These are phyloP conservation scores for Phainopepla nitens DNA, from an alignment of 2,113 vertebrate species.

Conservation along the genomic window DNA sequence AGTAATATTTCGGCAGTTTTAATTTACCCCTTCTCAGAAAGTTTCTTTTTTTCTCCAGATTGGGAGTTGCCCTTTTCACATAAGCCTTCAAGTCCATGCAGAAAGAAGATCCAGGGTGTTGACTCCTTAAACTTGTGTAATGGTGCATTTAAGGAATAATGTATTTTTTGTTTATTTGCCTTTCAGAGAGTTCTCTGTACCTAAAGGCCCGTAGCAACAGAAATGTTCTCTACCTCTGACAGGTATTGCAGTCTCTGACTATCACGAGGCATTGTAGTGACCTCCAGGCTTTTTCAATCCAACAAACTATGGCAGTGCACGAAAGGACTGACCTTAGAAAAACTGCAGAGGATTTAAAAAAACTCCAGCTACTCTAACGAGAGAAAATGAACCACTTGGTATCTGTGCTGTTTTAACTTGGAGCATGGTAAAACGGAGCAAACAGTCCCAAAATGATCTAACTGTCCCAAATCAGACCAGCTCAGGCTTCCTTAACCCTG, in stretches of 20 bases:
- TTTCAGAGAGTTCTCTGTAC: background rate
- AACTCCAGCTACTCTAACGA: background rate
- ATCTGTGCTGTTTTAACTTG: background rate
- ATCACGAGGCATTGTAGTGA: background rate
- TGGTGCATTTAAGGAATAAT: background rate
- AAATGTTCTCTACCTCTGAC: background rate
- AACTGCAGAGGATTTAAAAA: background rate
- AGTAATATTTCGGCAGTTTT: background rate
- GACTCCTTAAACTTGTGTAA: background rate
- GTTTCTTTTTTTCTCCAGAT: background rate
- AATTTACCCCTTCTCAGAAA: background rate
- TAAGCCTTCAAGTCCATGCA: background rate
- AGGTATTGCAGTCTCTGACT: background rate
- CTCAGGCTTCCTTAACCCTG: background rate
- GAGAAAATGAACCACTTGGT: background rate
- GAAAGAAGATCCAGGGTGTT: background rate
- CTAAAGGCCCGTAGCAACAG: background rate
- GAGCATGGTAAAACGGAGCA: background rate
- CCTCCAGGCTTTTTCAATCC: background rate
- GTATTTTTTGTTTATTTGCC: background rate
- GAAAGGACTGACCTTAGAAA: background rate
- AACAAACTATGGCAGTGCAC: background rate
- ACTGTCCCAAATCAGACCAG: background rate
- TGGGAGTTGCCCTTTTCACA: background rate
- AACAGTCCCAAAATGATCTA: background rate